phyloP scores from a whole-genome alignment of 2,113 vertebrate genomes.

The Phoenicopterus ruber region DNA sequence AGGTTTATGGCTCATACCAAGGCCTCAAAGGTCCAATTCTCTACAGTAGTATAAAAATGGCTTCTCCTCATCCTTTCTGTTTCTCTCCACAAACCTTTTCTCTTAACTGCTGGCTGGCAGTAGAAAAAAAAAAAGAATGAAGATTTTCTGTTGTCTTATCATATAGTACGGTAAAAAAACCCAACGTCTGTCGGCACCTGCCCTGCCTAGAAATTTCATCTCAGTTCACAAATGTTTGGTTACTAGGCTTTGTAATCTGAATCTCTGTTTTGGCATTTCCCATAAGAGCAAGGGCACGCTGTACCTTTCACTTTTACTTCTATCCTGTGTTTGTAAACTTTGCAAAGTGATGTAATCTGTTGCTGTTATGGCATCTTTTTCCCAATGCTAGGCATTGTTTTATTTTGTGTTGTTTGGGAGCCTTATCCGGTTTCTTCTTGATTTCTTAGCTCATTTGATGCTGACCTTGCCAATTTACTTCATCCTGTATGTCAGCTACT shows the following conservation, averaged over 20 bases:
- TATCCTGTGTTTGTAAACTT: neutral
- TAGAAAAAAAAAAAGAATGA: neutral
- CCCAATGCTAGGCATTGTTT: neutral
- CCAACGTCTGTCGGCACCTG: neutral
- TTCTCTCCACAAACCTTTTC: neutral
- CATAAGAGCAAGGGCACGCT: neutral
- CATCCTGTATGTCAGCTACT: conserved; percentile 40
- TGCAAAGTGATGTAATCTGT: neutral
- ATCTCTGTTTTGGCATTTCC: neutral
- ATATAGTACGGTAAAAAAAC: neutral
- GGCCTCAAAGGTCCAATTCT: neutral
- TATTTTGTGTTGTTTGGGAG: neutral
- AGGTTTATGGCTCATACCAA: neutral
- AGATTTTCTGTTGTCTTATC: neutral
- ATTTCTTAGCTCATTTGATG: neutral
- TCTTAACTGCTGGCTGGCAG: neutral
- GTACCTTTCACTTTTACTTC: conserved; percentile 7
- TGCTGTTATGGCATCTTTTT: neutral
- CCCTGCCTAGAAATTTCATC: neutral
- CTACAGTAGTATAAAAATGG: neutral
- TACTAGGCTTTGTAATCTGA: neutral
- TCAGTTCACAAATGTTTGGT: neutral
- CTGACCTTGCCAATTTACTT: conserved; percentile 69
- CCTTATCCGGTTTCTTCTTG: neutral
- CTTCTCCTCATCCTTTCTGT: neutral